A percentile compares a stretch with the other conserved stretches of the same genome.
These are phyloP conservation scores for Siderastrea siderea DNA, from an alignment of 92 coral and sea anemone species.

Conservation along the genomic window DNA sequence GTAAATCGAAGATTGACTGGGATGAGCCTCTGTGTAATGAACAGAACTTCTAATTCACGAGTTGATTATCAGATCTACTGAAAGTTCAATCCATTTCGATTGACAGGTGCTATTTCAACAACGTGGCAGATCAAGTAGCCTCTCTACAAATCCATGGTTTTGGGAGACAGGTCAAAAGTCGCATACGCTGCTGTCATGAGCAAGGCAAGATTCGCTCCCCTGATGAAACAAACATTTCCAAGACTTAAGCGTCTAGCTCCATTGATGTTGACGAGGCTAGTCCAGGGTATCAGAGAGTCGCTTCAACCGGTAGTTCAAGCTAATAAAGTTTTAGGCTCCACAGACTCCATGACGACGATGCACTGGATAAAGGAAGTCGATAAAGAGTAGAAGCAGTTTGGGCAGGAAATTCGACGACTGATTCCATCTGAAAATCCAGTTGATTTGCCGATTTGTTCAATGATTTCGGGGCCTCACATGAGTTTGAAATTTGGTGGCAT, in stretches of 20 bases:
- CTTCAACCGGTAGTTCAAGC: neutral
- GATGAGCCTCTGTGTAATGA: conserved; percentile 15
- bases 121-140: too few relatives aligned
- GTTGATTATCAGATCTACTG: conserved; percentile 6
- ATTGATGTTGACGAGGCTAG: neutral
- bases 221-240: too few relatives aligned
- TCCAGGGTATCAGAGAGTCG: neutral
- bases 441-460: neutral
- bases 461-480: neutral
- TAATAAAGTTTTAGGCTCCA: conserved; percentile 12
- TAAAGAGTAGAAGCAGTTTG: too few relatives aligned
- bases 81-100: conserved; percentile 11
- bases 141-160: too few relatives aligned
- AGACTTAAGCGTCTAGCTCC: too few relatives aligned
- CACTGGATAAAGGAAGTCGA: conserved; percentile 12
- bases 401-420: conserved; percentile 9
- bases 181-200: too few relatives aligned
- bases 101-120: neutral
- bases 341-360: conserved; percentile 28
- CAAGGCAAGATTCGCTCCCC: too few relatives aligned
- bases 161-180: too few relatives aligned
- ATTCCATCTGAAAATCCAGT: too few relatives aligned
- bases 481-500: conserved; percentile 16
- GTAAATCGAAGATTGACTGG: conserved; percentile 4
- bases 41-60: neutral